Evolutionary conservation across 1,140 invertebrate species (phyloP).

Genomic region (Physella acuta): DNA sequence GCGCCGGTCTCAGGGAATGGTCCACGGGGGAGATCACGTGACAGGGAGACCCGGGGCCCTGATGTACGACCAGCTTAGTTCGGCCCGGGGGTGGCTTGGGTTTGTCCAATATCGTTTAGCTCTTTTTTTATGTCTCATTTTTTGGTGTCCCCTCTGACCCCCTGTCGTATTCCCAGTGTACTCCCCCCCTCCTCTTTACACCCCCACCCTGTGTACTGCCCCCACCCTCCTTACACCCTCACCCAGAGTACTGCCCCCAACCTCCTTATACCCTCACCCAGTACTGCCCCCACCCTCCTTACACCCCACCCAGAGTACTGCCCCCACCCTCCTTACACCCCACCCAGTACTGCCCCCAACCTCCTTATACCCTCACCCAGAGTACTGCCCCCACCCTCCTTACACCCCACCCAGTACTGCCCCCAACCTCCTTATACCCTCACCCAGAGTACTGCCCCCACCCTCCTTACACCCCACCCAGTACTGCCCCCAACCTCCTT

Average conservation of each 20-base stretch:
- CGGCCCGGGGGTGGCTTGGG: slow-evolving; percentile 5
- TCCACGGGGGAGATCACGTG: slow-evolving; percentile 20
- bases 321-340: too few relatives aligned
- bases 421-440: too few relatives aligned
- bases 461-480: too few relatives aligned
- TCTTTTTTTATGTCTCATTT: not conserved
- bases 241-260: not conserved
- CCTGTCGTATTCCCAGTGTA: not conserved
- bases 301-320: not conserved
- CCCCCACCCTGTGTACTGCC: not conserved
- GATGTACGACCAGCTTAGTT: slow-evolving; percentile 18
- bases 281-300: not conserved
- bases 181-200: not conserved
- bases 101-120: slow-evolving; percentile 10
- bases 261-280: not conserved
- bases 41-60: not conserved
- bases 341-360: too few relatives aligned
- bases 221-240: not conserved
- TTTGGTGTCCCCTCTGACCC: not conserved
- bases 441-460: too few relatives aligned
- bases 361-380: too few relatives aligned
- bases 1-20: slow-evolving; percentile 11
- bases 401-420: too few relatives aligned
- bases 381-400: too few relatives aligned
- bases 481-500: too few relatives aligned